phyloP scores from a whole-genome alignment of 1,140 invertebrate species.

The Agrilus planipennis region DNA sequence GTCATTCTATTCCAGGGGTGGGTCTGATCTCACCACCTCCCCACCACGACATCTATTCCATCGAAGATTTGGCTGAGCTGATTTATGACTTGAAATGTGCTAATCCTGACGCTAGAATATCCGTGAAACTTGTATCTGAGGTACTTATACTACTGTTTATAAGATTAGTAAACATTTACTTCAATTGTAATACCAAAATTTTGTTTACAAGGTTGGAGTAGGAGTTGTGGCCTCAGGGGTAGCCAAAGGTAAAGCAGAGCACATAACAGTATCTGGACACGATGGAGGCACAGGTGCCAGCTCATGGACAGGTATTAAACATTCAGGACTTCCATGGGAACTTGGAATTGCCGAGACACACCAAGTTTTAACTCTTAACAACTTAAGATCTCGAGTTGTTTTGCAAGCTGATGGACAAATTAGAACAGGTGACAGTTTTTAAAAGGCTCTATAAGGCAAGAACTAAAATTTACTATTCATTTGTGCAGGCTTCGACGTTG shows the following conservation, averaged over 20 bases:
- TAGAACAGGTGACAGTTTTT: constrained; percentile 48
- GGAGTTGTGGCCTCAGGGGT: constrained; percentile 96
- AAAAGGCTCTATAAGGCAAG: neutral
- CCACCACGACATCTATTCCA: constrained; percentile 99
- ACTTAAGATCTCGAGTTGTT: constrained; percentile 85
- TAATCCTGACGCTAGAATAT: constrained; percentile 90
- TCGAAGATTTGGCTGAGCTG: constrained; percentile 96
- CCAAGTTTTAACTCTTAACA: constrained; percentile 91
- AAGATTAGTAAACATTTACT: neutral
- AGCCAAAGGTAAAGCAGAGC: constrained; percentile 97
- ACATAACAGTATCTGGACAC: constrained; percentile 96
- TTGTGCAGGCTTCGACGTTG: constrained; percentile 76
- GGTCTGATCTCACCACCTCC: constrained; percentile 97
- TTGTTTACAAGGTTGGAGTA: constrained; percentile 67
- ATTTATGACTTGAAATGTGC: constrained; percentile 98
- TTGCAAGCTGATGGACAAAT: constrained; percentile 93
- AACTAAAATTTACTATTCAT: constrained; percentile 6
- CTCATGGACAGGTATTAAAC: constrained; percentile 95
- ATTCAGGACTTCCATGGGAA: constrained; percentile 95
- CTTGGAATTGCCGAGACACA: constrained; percentile 95
- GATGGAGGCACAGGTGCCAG: constrained; percentile 97
- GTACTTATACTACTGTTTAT: constrained; percentile 11
- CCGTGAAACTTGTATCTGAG: constrained; percentile 96
- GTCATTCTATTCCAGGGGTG: constrained; percentile 94
- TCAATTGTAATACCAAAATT: no score